Base-by-base conservation (phyloP, 2,113 vertebrate genomes). In the Montifringilla adamsi region DNA sequence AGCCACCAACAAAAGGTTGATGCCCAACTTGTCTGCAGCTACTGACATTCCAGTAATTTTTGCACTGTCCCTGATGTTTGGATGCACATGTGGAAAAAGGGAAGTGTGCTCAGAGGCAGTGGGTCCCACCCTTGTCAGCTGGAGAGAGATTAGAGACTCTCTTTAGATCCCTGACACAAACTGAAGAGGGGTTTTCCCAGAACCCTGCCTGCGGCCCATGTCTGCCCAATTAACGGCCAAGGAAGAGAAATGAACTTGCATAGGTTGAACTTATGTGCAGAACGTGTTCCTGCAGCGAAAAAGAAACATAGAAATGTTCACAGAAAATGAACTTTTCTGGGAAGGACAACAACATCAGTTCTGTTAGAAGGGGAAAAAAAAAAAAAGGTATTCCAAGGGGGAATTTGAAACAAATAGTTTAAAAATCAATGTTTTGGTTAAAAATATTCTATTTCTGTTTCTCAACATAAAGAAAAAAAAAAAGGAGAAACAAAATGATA, bases 401-500 rank as follows among this genome's bases (percentile, higher is more conserved):
- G 64, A 59, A 59, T 90, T 52, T 74, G 47, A 70, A 96, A 89
- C 50, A 89, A 93, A 91, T 31, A 44, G 28, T 88, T 93, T 9
- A 80, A 91, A 91, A 95, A 84, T 70, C 31, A 76, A 23, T 12
- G 0, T 90, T 95, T 95, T 86, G 79, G 94, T 44, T 41, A 74
- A 89, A 96, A 93, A 94, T 80, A 94, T 68, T 93, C 76, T 1
- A 44, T 74, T 95, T 94, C 22, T 80, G 30, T 80, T 95, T 90
- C 88, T 86, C 41, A 67, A 27, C 35, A 86, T 7, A 33, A 33
- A n/a, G 26, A 28, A 55, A 62, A 35, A 31, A 18, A 8, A 16
- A 20, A 23, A 5, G 0, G 35, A 89, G 23, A 94, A 93, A 87
- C 14, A 75, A 91, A 97, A 91, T 77, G 12, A 93, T 85, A 70